phyloP scores from a whole-genome alignment of 2,888 invertebrate genomes.

The Ormyrus thymus region DNA sequence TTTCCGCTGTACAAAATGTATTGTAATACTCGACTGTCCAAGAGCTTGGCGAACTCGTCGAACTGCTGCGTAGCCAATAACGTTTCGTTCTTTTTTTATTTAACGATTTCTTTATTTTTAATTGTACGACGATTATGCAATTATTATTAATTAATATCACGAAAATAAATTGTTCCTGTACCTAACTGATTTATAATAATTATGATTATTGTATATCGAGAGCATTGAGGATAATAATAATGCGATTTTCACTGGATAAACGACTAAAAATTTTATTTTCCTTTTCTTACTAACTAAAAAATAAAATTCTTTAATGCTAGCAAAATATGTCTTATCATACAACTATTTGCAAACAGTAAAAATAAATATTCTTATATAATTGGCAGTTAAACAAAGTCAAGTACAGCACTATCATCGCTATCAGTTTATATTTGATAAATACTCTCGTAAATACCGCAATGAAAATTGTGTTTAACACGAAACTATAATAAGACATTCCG shows the following conservation, averaged over 20 bases:
- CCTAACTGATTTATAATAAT: slow-evolving; percentile 71
- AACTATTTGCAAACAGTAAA: too few species aligned
- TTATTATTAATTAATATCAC: slow-evolving; percentile 69
- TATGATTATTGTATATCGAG: slow-evolving; percentile 71
- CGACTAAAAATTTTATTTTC: slow-evolving; percentile 13
- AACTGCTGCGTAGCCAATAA: slow-evolving; percentile 39
- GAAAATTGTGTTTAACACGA: too few species aligned
- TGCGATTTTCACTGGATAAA: slow-evolving; percentile 70
- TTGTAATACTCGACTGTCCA: slow-evolving; percentile 40
- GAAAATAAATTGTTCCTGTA: slow-evolving; percentile 74
- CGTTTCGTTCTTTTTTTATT: slow-evolving; percentile 43
- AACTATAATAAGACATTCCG: too few species aligned
- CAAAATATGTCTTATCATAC: too few species aligned
- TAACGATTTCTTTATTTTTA: slow-evolving; percentile 40
- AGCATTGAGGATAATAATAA: slow-evolving; percentile 72
- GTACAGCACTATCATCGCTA: too few species aligned
- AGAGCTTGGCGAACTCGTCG: slow-evolving; percentile 21
- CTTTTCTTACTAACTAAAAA: not conserved
- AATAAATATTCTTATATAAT: too few species aligned
- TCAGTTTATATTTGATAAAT: too few species aligned
- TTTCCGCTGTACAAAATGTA: slow-evolving; percentile 44
- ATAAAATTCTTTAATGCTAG: too few species aligned
- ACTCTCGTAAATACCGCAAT: too few species aligned
- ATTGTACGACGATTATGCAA: slow-evolving; percentile 47
- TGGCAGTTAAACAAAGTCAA: too few species aligned